Conservation (phyloP, 2,888 invertebrate species). For the Orthonevra nobilis region DNA sequence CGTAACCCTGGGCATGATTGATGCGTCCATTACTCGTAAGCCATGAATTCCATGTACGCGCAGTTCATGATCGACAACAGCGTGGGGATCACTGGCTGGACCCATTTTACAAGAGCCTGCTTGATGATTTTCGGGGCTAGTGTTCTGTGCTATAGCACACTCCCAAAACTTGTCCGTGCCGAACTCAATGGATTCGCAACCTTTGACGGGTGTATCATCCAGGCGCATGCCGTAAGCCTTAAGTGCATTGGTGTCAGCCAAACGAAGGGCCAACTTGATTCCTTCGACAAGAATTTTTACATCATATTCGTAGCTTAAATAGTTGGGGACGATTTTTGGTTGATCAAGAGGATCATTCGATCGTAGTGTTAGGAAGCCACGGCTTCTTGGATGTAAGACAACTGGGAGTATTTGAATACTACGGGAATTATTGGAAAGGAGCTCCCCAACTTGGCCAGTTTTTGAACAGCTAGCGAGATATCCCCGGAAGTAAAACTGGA, state of each 20-base stretch:
- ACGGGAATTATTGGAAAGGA: constrained; percentile 77
- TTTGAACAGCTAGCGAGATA: constrained; percentile 84
- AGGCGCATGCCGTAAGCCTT: no score
- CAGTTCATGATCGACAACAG: constrained; percentile 84
- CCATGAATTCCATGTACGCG: constrained; percentile 81
- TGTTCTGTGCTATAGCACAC: constrained; percentile 86
- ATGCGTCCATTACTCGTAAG: constrained; percentile 83
- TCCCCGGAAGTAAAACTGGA: constrained; percentile 90
- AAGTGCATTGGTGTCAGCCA: no score
- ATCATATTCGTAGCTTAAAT: constrained; percentile 87
- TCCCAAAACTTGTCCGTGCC: constrained; percentile 87
- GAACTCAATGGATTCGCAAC: constrained; percentile 84
- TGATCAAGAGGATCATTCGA: constrained; percentile 87
- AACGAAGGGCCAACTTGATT: constrained; percentile 83
- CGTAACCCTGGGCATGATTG: constrained; percentile 83
- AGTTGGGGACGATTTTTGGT: constrained; percentile 91
- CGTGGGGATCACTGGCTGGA: constrained; percentile 81
- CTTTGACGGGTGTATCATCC: no score
- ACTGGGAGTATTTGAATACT: constrained; percentile 87
- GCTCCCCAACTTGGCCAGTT: constrained; percentile 82
- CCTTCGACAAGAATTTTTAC: constrained; percentile 87
- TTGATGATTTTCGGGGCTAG: constrained; percentile 87
- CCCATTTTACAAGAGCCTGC: constrained; percentile 87
- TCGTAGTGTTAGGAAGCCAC: constrained; percentile 86
- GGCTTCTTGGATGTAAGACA: constrained; percentile 87